Evolutionary conservation across 2,797 vertebrate genomes (phyloP).

Genomic region (Cynodonichthys magdalenae): DNA sequence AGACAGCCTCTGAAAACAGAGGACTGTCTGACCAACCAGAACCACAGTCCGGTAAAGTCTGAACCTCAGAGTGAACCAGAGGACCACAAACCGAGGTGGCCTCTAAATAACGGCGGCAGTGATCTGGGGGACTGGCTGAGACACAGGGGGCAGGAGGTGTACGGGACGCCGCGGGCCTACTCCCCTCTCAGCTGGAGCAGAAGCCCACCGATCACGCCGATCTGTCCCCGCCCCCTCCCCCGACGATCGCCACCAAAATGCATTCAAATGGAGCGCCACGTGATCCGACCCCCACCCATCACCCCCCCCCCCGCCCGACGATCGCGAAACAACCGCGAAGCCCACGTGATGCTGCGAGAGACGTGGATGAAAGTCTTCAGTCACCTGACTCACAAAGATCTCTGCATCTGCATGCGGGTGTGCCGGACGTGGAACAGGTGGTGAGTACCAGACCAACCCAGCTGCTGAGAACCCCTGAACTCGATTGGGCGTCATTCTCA

Average conservation of each 20-base stretch:
- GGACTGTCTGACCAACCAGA: slow-evolving; percentile 87
- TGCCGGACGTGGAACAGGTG: slow-evolving; percentile 99
- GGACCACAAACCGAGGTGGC: slow-evolving; percentile 82
- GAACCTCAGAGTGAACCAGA: slow-evolving; percentile 86
- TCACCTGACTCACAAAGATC: slow-evolving; percentile 91
- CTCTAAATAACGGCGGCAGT: slow-evolving; percentile 78
- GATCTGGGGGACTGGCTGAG: slow-evolving; percentile 86
- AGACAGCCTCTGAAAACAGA: slow-evolving; percentile 81
- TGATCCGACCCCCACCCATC: slow-evolving; percentile 95
- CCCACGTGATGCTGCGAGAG: slow-evolving; percentile 91
- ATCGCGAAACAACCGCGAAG: slow-evolving; percentile 85
- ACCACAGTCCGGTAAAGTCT: slow-evolving; percentile 87
- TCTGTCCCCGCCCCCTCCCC: slow-evolving; percentile 85
- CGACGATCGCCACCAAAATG: slow-evolving; percentile 91
- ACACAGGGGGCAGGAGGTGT: slow-evolving; percentile 83
- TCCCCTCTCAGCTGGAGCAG: slow-evolving; percentile 74
- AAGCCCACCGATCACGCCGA: slow-evolving; percentile 77
- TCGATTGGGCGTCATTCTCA: neutral
- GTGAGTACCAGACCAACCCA: slow-evolving; percentile 76
- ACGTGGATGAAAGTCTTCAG: slow-evolving; percentile 94
- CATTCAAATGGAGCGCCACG: slow-evolving; percentile 94
- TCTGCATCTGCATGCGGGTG: slow-evolving; percentile 96
- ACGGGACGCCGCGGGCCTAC: slow-evolving; percentile 81
- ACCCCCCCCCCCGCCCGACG: slow-evolving; percentile 93
- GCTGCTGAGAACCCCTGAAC: slow-evolving; percentile 2